Base-by-base conservation (phyloP, 2,113 vertebrate genomes). In the Alexandromys fortis region DNA sequence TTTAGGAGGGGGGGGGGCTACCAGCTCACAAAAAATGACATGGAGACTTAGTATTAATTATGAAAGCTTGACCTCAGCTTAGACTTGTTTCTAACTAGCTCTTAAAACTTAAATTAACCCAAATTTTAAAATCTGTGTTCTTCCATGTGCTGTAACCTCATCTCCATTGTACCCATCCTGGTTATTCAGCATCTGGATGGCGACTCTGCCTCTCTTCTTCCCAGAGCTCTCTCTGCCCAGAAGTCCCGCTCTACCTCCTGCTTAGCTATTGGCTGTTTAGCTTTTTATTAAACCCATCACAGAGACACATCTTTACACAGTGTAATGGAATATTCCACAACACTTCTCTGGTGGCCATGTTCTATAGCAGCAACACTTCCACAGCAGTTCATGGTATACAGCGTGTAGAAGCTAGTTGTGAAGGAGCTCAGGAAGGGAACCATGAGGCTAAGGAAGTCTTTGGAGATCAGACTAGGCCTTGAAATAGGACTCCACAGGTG, bases 111-210 rank as follows among this genome's bases (percentile, higher is more conserved):
- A 38, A n/a, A 72, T 72, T 72, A 72, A 21, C 70, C 35, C 17
- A 10, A 22, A 38, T 72, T 21, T 72, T 72, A 9, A 38, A 72
- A 72, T 38, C 70, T 0, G n/a, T 22, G 70, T 38, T 72, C 35
- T 72, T 72, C 70, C 0, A 72, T 0, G 0, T 7, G 35, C 35
- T 38, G 0, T 21, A 21, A 10, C 1, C 70, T 72, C 70, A n/a
- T 72, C 35, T 72, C 35, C 68, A 19, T n/a, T 72, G 17, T 72
- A 3, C 8, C 35, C 35, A n/a, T 72, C 35, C 68, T 21, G 68
- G 19, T 38, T n/a, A 72, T 72, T n/a, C 68, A n/a, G 68, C 16
- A 3, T 72, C 68, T n/a, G 68, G 35, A n/a, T 38, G 70, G n/a
- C 35, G 19, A 22, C 19, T 38, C 70, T 38, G 70, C 8, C 70